phyloP scores from a whole-genome alignment of 1,140 invertebrate genomes.

The Ladona fulva region DNA sequence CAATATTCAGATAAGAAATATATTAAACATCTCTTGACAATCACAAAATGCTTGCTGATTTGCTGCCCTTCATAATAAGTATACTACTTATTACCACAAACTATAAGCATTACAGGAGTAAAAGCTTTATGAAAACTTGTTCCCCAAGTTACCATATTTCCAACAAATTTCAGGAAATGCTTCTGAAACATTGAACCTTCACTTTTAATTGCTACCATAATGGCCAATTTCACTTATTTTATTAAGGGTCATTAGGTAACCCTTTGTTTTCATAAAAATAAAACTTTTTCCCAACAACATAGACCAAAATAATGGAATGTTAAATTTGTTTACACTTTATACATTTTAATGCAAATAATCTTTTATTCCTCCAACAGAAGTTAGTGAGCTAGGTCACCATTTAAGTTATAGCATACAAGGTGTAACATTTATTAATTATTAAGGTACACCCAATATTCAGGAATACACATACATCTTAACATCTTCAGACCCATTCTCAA shows the following conservation, averaged over 20 bases:
- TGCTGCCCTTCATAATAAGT: not conserved
- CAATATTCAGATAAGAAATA: not conserved
- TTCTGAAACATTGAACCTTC: slow-evolving; percentile 6
- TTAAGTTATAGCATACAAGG: not conserved
- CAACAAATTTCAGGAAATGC: slow-evolving; percentile 6
- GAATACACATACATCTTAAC: not conserved
- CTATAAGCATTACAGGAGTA: slow-evolving; percentile 5
- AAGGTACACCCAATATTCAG: not conserved
- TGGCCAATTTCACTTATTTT: not conserved
- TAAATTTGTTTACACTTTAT: slow-evolving; percentile 9
- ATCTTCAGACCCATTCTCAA: slow-evolving; percentile 3
- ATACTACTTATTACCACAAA: not conserved
- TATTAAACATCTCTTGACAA: slow-evolving; percentile 6
- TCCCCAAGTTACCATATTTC: slow-evolving; percentile 4
- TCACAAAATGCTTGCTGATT: not conserved
- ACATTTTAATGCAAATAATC: not conserved
- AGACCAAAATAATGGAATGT: slow-evolving; percentile 10
- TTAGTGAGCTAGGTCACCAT: not conserved
- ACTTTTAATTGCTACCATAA: not conserved
- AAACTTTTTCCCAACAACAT: slow-evolving; percentile 6
- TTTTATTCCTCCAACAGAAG: not conserved
- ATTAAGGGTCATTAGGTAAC: not conserved
- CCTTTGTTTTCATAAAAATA: not conserved
- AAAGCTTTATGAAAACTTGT: slow-evolving; percentile 10
- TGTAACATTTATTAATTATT: not conserved